phyloP scores from a whole-genome alignment of 2,113 vertebrate genomes.

The Holacanthus passer region DNA sequence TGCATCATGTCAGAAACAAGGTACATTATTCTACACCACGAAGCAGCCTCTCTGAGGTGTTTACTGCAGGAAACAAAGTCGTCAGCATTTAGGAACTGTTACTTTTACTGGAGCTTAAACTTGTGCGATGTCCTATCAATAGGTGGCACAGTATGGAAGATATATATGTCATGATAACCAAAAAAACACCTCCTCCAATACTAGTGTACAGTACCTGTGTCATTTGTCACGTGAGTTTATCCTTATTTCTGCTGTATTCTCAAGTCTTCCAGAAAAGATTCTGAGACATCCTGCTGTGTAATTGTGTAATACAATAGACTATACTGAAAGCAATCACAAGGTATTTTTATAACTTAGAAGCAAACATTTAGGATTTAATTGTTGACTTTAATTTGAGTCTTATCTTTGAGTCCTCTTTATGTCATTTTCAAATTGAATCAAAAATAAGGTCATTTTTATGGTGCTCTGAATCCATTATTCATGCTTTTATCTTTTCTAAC shows the following conservation, averaged over 20 bases:
- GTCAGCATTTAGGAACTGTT: neutral
- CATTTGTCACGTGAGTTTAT: neutral
- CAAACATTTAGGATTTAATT: neutral
- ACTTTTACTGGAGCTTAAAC: neutral
- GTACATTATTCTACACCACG: neutral
- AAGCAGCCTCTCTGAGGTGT: neutral
- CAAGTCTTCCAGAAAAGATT: neutral
- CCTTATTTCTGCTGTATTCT: no score
- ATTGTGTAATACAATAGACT: neutral
- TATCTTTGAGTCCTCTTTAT: neutral
- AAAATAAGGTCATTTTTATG: neutral
- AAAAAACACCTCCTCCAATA: neutral
- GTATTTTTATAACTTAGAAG: neutral
- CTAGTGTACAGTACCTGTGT: neutral
- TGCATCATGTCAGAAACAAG: conserved; percentile 17
- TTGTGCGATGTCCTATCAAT: neutral
- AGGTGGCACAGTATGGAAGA: neutral
- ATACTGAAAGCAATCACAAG: neutral
- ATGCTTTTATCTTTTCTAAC: neutral
- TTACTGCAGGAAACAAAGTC: conserved; percentile 7
- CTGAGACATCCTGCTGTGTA: no score
- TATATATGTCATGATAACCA: neutral
- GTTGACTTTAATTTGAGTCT: neutral
- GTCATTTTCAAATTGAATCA: neutral
- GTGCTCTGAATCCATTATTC: neutral